Percentiles rank a stretch among this genome's conserved stretches.
Evolutionary conservation across 1,140 invertebrate genomes (phyloP).

Genomic region (Megalopta genalis): DNA sequence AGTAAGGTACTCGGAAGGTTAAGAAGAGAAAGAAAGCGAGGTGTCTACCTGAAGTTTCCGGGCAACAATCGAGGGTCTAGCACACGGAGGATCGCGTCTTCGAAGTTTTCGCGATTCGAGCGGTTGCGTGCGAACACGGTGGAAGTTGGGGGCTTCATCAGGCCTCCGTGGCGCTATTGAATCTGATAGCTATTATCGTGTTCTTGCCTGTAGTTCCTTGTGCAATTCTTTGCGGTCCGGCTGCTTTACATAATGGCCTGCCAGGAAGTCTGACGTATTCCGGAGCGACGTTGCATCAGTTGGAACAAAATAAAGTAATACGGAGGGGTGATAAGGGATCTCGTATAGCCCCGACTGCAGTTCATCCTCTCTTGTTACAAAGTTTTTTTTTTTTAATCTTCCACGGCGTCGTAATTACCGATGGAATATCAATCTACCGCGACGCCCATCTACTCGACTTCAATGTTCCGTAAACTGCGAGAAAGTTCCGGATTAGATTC

Average conservation of each 20-base stretch:
- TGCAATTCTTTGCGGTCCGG: conserved; percentile 11
- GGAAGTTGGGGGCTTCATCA: not conserved
- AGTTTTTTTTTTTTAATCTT: not conserved
- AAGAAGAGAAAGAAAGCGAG: no score
- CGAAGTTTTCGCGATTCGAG: not conserved
- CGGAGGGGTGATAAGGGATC: not conserved
- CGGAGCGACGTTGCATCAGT: conserved; percentile 1
- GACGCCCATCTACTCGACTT: no score
- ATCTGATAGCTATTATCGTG: conserved; percentile 13
- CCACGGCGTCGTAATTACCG: no score
- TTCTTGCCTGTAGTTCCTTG: conserved; percentile 5
- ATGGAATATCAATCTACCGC: no score
- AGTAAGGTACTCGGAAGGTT: no score
- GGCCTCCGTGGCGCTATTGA: not conserved
- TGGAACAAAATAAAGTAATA: conserved; percentile 3
- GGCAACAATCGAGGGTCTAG: not conserved
- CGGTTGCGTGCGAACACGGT: conserved; percentile 1
- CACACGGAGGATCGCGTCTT: not conserved
- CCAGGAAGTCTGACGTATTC: not conserved
- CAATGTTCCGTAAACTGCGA: no score
- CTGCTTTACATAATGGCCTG: conserved; percentile 6
- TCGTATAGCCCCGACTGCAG: not conserved
- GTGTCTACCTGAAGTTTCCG: no score
- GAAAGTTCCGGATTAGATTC: no score
- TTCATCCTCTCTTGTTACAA: not conserved